These are phyloP conservation scores for Lepus europaeus DNA, from an alignment of 2,113 vertebrate species.

Conservation along the genomic window DNA sequence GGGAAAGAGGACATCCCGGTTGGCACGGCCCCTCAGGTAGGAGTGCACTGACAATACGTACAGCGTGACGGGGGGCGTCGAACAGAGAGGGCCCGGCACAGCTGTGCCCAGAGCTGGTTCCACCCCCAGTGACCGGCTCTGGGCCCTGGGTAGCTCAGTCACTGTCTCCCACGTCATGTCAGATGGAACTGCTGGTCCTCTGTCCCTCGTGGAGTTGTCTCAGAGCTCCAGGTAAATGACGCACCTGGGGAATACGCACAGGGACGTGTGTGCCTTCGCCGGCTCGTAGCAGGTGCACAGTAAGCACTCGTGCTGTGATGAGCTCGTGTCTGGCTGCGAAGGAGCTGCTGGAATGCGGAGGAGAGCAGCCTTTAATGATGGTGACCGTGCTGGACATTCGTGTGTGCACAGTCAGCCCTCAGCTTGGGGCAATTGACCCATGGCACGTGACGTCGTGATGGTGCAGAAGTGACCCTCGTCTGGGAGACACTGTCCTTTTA, in stretches of 20 bases:
- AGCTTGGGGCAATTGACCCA: too few relatives aligned
- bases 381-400: rapidly evolving
- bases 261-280: neutral
- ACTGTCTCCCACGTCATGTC: neutral
- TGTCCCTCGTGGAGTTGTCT: neutral
- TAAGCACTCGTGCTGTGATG: neutral
- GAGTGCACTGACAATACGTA: neutral
- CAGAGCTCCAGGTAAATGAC: neutral
- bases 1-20: neutral
- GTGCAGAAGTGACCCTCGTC: neutral
- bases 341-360: too few relatives aligned
- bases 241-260: neutral
- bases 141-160: neutral
- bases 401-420: rapidly evolving
- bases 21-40: rapidly evolving
- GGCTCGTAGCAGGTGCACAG: neutral
- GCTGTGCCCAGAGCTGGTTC: too few relatives aligned
- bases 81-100: neutral
- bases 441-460: neutral
- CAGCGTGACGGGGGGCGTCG: neutral
- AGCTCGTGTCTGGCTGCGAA: neutral
- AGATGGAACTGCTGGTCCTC: neutral
- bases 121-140: neutral
- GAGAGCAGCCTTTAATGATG: neutral
- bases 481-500: neutral